A percentile compares a stretch with the other conserved stretches of the same genome.
These are phyloP conservation scores for Ambastaia sidthimunki DNA, from an alignment of 2,797 vertebrate species.

Conservation along the genomic window DNA sequence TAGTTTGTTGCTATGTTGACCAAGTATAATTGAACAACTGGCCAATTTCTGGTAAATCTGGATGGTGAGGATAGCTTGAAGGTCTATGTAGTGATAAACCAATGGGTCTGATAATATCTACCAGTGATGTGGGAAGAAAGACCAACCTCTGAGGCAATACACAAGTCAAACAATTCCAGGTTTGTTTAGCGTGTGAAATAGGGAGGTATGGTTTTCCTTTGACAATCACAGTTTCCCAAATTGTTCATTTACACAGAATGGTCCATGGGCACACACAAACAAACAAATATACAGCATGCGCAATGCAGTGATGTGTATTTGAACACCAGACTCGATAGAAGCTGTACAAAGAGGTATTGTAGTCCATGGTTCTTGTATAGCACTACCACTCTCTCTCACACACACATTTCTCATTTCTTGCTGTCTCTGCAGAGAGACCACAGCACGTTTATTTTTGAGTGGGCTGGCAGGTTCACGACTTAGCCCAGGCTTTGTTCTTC, in stretches of 20 bases:
- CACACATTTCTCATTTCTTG: background rate
- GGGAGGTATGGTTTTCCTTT: background rate
- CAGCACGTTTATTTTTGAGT: slow-evolving; percentile 29
- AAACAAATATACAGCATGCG: background rate
- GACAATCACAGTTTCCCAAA: background rate
- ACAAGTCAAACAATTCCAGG: slow-evolving; percentile 15
- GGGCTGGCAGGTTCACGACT: slow-evolving; percentile 25
- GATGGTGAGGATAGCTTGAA: background rate
- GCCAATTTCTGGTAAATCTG: background rate
- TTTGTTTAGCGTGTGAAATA: slow-evolving; percentile 16
- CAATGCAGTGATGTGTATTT: background rate
- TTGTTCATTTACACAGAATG: background rate
- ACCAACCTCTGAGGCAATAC: background rate
- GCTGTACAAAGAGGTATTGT: slow-evolving; percentile 1
- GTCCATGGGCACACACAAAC: background rate
- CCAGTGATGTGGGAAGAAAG: background rate
- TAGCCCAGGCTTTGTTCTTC: slow-evolving; percentile 1
- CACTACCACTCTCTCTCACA: background rate
- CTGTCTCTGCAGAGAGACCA: slow-evolving; percentile 13
- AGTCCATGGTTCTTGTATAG: background rate
- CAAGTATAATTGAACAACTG: background rate
- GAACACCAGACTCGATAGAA: background rate
- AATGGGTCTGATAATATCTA: background rate
- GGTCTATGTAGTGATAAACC: background rate
- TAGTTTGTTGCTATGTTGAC: background rate